A percentile compares a stretch with the other conserved stretches of the same genome.
phyloP scores from a whole-genome alignment of 2,113 vertebrate genomes.

The Lonchura striata region DNA sequence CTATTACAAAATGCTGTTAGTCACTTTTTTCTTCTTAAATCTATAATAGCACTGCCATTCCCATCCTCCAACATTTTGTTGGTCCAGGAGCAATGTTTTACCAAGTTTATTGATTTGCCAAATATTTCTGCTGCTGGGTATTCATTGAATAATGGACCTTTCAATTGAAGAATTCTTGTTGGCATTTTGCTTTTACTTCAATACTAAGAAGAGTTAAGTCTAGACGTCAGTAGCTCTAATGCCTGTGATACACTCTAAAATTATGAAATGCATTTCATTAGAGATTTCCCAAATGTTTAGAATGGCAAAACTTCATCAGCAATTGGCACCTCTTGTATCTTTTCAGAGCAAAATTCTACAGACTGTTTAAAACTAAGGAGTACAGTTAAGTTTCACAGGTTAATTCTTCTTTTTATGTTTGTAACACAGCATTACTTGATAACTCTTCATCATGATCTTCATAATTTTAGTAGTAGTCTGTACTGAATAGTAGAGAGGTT shows the following conservation, averaged over 20 bases:
- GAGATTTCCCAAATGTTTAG: not conserved
- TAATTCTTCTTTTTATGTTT: not conserved
- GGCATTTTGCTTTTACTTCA: not conserved
- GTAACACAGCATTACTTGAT: not conserved
- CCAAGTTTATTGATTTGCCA: not conserved
- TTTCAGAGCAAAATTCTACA: not conserved
- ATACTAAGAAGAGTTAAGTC: not conserved
- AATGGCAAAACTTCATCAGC: not conserved
- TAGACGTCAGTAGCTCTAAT: not conserved
- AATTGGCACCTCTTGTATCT: not conserved
- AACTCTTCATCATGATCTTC: not conserved
- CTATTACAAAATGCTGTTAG: not conserved
- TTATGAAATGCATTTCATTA: not conserved
- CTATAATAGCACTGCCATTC: rapidly evolving
- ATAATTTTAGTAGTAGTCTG: not conserved
- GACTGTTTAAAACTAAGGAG: not conserved
- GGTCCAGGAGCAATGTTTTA: not conserved
- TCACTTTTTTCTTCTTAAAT: not conserved
- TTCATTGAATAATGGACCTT: not conserved
- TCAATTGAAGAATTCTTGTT: not conserved
- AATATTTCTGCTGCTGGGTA: not conserved
- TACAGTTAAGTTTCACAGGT: not conserved
- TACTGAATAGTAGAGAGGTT: not conserved
- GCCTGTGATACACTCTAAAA: not conserved
- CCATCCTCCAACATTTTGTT: not conserved